Evolutionary conservation across 1,140 invertebrate genomes (phyloP).

Genomic region (Frieseomelitta varia): DNA sequence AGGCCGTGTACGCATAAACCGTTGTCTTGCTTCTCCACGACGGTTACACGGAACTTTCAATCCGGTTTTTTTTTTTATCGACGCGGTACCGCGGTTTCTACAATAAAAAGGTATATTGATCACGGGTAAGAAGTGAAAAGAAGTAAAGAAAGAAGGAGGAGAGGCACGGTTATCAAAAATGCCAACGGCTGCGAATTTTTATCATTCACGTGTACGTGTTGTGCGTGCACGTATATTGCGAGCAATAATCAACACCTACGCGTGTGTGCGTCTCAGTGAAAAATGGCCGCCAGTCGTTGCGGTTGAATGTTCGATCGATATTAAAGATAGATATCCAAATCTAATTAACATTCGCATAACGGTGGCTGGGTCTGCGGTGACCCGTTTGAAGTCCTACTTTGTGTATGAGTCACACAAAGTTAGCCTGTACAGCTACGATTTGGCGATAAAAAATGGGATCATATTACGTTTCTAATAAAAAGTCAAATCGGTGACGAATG

Average conservation of each 20-base stretch:
- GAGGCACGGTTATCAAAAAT: slow-evolving; percentile 18
- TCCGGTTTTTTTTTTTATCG: not conserved
- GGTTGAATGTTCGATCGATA: not conserved
- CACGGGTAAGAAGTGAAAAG: not conserved
- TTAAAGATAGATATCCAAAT: not conserved
- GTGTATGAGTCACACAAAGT: too few species aligned
- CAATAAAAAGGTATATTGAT: not conserved
- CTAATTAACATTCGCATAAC: too few species aligned
- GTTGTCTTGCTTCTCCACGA: not conserved
- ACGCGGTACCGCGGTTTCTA: not conserved
- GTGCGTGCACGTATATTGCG: slow-evolving; percentile 5
- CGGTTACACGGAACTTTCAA: slow-evolving; percentile 1
- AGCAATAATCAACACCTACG: slow-evolving; percentile 28
- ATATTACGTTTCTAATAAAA: too few species aligned
- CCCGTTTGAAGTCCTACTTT: too few species aligned
- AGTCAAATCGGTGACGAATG: too few species aligned
- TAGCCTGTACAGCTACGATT: too few species aligned
- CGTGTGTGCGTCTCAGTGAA: not conserved
- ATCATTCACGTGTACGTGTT: slow-evolving; percentile 18
- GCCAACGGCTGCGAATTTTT: slow-evolving; percentile 32
- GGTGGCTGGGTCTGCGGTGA: too few species aligned
- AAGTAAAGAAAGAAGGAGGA: not conserved
- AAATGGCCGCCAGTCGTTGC: too few species aligned
- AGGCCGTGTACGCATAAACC: not conserved
- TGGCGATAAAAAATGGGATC: too few species aligned